Conservation (phyloP, 2,797 vertebrate species). For the Poeciliopsis gracilis region DNA sequence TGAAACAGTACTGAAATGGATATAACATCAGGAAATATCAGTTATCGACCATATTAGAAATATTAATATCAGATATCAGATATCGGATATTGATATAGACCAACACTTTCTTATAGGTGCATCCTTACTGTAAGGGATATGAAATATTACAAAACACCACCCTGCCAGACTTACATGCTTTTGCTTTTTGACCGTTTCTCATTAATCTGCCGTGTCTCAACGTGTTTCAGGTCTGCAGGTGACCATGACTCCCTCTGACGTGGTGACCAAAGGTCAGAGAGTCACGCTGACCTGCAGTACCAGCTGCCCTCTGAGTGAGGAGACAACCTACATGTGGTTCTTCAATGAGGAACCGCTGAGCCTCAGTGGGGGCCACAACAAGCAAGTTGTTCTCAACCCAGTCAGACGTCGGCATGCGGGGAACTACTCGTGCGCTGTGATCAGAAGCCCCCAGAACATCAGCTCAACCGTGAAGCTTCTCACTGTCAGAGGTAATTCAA, state of each 20-base stretch:
- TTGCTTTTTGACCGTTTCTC: background rate
- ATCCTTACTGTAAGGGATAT: background rate
- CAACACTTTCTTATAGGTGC: no score
- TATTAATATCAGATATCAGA: no score
- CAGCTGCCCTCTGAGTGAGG: constrained; percentile 40
- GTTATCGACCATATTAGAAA: no score
- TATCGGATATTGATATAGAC: no score
- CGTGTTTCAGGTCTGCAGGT: constrained; percentile 26
- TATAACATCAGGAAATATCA: no score
- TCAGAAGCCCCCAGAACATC: background rate
- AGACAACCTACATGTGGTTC: constrained; percentile 40
- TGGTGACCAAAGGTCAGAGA: constrained; percentile 35
- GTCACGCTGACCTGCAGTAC: constrained; percentile 50
- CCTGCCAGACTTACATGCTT: background rate
- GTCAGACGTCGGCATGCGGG: constrained; percentile 11
- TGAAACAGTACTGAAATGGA: no score
- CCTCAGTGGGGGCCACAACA: background rate
- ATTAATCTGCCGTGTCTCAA: background rate
- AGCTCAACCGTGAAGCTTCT: constrained; percentile 11
- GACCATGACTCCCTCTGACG: constrained; percentile 8
- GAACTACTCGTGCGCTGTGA: constrained; percentile 24
- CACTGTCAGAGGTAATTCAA: constrained; percentile 24
- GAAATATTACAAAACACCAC: background rate
- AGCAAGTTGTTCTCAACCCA: constrained; percentile 9
- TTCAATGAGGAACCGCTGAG: constrained; percentile 5